A percentile compares a stretch with the other conserved stretches of the same genome.
phyloP scores from a whole-genome alignment of 2,888 invertebrate species.

The Phyto melanocephala region DNA sequence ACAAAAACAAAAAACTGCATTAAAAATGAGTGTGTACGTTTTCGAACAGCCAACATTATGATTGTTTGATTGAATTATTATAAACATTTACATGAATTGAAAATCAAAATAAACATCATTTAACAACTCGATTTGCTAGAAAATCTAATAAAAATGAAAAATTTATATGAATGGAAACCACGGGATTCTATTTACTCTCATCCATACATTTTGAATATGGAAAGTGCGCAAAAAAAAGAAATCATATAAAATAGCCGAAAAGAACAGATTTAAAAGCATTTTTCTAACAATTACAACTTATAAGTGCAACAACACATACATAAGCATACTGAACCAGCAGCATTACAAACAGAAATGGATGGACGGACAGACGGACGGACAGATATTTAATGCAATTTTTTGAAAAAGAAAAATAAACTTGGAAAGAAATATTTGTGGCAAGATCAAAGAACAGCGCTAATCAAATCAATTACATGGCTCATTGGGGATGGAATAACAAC shows the following conservation, averaged over 20 bases:
- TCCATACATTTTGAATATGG: background rate
- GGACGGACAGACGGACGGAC: conserved; percentile 13
- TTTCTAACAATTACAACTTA: conserved; percentile 69
- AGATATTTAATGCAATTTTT: conserved; percentile 62
- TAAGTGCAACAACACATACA: conserved; percentile 58
- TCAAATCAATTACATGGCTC: conserved; percentile 61
- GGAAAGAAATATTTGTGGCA: conserved; percentile 51
- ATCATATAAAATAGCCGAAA: conserved; percentile 7
- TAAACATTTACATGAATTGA: conserved; percentile 49
- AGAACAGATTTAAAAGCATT: conserved; percentile 68
- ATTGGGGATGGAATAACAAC: conserved; percentile 36
- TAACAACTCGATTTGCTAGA: conserved; percentile 40
- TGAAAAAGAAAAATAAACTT: conserved; percentile 49
- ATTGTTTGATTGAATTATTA: conserved; percentile 64
- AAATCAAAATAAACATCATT: conserved; percentile 47
- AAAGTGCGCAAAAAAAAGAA: conserved; percentile 12
- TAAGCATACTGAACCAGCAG: conserved; percentile 39
- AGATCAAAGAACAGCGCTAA: conserved; percentile 59
- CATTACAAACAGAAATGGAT: conserved; percentile 51
- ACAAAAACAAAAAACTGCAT: background rate
- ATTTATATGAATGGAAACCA: conserved; percentile 46
- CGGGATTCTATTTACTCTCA: conserved; percentile 18
- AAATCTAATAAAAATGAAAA: conserved; percentile 56
- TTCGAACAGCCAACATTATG: conserved; percentile 13
- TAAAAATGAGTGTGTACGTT: conserved; percentile 11